These are phyloP conservation scores for Gallinago jamesoni DNA, from an alignment of 2,113 vertebrate genomes.

Conservation along the genomic window DNA sequence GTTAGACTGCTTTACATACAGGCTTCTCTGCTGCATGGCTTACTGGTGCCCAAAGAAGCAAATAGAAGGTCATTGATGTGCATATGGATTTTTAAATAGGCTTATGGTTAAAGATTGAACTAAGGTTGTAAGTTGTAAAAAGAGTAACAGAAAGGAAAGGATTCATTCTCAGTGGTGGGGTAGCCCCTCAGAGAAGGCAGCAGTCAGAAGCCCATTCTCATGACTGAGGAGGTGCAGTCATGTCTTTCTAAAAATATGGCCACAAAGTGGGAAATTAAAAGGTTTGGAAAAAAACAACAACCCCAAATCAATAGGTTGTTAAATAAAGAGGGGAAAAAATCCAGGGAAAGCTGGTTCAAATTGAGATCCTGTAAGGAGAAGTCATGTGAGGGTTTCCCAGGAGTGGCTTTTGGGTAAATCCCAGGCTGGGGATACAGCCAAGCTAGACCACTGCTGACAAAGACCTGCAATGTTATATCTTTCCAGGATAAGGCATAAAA, in stretches of 20 bases:
- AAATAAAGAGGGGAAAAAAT: not conserved
- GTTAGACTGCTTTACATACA: not conserved
- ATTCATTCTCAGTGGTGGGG: not conserved
- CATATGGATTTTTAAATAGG: not conserved
- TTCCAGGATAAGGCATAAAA: constrained; percentile 19
- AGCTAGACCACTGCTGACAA: not conserved
- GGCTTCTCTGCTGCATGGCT: not conserved
- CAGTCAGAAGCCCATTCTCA: not conserved
- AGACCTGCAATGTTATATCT: not conserved
- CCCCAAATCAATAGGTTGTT: not conserved
- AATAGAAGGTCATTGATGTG: not conserved
- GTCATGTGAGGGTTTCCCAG: not conserved
- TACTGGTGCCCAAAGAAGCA: not conserved
- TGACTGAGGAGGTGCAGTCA: not conserved
- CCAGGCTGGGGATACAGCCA: not conserved
- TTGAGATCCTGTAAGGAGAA: not conserved
- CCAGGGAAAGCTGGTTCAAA: not conserved
- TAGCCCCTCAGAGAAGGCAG: not conserved
- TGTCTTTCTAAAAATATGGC: not conserved
- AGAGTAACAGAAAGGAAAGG: not conserved
- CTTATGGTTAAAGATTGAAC: not conserved
- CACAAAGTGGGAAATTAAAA: not conserved
- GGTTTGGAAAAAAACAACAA: not conserved
- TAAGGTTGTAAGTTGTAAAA: not conserved
- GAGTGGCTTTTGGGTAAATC: not conserved